Evolutionary conservation across 2,797 vertebrate genomes (phyloP).

Genomic region (Mus minutoides): DNA sequence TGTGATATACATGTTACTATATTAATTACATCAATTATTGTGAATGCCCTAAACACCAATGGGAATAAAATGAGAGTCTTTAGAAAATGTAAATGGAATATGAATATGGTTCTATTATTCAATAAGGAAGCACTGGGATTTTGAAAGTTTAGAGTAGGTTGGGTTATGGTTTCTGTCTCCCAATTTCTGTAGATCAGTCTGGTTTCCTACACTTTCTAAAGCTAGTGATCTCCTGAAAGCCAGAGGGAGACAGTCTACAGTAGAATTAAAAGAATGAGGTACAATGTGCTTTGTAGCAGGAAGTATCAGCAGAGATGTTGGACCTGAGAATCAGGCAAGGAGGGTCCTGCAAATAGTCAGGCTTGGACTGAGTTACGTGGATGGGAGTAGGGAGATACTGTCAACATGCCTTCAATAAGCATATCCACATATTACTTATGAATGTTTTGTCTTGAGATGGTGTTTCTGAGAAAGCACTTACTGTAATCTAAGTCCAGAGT

Average conservation of each 20-base stretch:
- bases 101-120: background rate
- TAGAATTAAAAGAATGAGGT: background rate
- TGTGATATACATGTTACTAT: background rate
- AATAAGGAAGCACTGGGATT: background rate
- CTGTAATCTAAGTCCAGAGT: background rate
- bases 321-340: background rate
- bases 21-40: constrained; percentile 54
- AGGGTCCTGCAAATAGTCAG: background rate
- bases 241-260: background rate
- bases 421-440: background rate
- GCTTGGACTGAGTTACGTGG: background rate
- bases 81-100: background rate
- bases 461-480: constrained; percentile 25
- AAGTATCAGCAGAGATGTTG: background rate
- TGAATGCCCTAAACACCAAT: background rate
- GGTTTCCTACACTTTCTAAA: background rate
- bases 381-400: fast-evolving
- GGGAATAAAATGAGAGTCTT: background rate
- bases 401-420: background rate
- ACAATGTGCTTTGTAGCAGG: background rate
- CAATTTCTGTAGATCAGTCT: background rate
- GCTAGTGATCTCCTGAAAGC: background rate
- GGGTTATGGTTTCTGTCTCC: background rate
- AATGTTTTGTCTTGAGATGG: background rate
- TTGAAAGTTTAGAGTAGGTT: background rate